These are phyloP conservation scores for Cryptoleucopteryx plumbea DNA, from an alignment of 2,113 vertebrate genomes.

Conservation along the genomic window DNA sequence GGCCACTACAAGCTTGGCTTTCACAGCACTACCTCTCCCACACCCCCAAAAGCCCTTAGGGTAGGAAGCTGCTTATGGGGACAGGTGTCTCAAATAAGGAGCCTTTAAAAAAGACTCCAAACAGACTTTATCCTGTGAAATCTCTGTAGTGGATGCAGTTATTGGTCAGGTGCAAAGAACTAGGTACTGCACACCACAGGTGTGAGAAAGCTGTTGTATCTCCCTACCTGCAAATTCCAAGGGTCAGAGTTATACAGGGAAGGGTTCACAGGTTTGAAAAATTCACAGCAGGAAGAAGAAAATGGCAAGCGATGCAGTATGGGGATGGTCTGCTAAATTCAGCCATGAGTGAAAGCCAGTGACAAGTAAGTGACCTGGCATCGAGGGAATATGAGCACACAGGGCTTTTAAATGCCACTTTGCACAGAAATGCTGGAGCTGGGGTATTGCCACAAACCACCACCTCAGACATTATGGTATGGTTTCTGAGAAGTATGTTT, in stretches of 20 bases:
- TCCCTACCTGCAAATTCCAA: background rate
- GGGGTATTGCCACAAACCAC: background rate
- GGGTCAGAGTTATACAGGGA: background rate
- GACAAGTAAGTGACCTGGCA: background rate
- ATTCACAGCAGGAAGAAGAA: background rate
- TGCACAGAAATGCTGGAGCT: background rate
- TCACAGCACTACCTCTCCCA: background rate
- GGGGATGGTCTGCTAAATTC: background rate
- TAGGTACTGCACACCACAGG: background rate
- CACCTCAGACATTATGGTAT: background rate
- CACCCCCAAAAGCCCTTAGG: background rate
- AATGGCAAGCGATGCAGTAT: background rate
- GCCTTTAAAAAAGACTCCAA: background rate
- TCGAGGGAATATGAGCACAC: background rate
- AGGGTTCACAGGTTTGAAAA: background rate
- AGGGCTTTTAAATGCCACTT: background rate
- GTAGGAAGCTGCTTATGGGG: background rate
- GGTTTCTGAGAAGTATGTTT: background rate
- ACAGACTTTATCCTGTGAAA: background rate
- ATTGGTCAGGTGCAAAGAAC: background rate
- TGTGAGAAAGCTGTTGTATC: background rate
- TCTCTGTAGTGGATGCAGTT: background rate
- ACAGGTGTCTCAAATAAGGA: background rate
- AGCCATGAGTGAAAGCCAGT: background rate
- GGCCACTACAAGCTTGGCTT: background rate